Percentiles rank a stretch among this genome's conserved stretches.
phyloP scores from a whole-genome alignment of 2,888 invertebrate species.

The Automeris io region DNA sequence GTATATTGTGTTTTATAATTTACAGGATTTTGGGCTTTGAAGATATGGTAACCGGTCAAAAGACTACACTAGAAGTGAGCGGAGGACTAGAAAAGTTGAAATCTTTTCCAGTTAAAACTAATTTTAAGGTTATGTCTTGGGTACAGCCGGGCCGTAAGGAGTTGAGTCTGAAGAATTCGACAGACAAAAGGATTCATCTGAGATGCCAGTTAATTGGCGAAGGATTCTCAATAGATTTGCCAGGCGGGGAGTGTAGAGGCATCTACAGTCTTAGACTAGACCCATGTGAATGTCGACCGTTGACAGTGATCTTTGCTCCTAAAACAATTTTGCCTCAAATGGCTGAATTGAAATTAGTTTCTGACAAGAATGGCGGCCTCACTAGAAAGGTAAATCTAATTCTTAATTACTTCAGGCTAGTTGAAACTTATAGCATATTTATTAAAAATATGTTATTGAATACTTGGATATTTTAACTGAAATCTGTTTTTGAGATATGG shows the following conservation, averaged over 20 bases:
- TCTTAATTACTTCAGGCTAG: too few relatives aligned
- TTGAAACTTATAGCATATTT: too few relatives aligned
- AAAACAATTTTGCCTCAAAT: constrained; percentile 34
- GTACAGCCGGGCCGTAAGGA: constrained; percentile 55
- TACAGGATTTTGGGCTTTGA: constrained; percentile 52
- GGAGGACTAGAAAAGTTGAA: constrained; percentile 45
- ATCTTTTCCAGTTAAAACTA: constrained; percentile 58
- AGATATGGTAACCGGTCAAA: constrained; percentile 38
- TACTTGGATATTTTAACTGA: too few relatives aligned
- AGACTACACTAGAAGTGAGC: constrained; percentile 37
- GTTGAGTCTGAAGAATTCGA: constrained; percentile 53
- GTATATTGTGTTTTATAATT: too few relatives aligned
- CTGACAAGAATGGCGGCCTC: constrained; percentile 50
- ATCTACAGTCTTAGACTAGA: constrained; percentile 46
- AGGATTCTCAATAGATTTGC: constrained; percentile 55
- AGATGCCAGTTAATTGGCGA: constrained; percentile 56
- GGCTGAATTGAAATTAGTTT: constrained; percentile 46
- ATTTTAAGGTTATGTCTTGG: constrained; percentile 49
- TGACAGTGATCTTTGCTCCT: constrained; percentile 51
- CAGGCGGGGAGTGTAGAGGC: constrained; percentile 45
- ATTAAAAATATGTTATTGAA: too few relatives aligned
- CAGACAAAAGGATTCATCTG: constrained; percentile 48
- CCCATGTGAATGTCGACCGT: constrained; percentile 45
- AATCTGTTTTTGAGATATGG: too few relatives aligned
- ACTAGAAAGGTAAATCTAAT: constrained; percentile 47